These are phyloP conservation scores for Eupithecia insigniata DNA, from an alignment of 2,888 invertebrate genomes.

Conservation along the genomic window DNA sequence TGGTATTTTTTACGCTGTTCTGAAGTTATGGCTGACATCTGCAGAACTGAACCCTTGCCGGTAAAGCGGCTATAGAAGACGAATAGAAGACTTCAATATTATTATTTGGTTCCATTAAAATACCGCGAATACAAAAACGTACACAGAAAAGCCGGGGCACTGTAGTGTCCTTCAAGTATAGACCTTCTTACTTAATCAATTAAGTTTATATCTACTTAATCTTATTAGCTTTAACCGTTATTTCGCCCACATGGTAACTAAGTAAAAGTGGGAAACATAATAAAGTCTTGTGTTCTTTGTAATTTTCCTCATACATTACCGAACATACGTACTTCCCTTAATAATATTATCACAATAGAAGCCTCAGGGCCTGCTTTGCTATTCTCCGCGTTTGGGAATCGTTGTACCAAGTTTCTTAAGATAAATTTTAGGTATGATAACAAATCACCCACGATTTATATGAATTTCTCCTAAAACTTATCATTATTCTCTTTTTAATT, in stretches of 20 bases:
- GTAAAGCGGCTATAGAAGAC: background rate
- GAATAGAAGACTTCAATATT: background rate
- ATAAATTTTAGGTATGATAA: background rate
- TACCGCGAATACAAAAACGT: background rate
- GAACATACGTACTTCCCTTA: background rate
- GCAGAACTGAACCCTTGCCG: background rate
- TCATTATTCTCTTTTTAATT: background rate
- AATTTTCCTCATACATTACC: background rate
- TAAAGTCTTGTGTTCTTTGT: background rate
- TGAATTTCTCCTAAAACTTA: background rate
- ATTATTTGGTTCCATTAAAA: background rate
- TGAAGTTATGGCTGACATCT: too few species aligned
- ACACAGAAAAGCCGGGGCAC: background rate
- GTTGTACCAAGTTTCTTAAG: background rate
- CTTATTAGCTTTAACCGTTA: background rate
- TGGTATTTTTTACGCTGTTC: too few species aligned
- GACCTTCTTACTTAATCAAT: background rate
- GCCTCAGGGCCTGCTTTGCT: background rate
- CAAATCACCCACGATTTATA: background rate
- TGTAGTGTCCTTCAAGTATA: background rate
- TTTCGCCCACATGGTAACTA: background rate
- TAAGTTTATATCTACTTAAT: background rate
- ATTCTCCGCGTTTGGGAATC: background rate
- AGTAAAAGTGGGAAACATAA: background rate
- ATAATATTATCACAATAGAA: constrained; percentile 5